Evolutionary conservation across 2,888 invertebrate species (phyloP), one percentile per base, ranked within the genome.

Genomic region (Aporophyla nigra): DNA sequence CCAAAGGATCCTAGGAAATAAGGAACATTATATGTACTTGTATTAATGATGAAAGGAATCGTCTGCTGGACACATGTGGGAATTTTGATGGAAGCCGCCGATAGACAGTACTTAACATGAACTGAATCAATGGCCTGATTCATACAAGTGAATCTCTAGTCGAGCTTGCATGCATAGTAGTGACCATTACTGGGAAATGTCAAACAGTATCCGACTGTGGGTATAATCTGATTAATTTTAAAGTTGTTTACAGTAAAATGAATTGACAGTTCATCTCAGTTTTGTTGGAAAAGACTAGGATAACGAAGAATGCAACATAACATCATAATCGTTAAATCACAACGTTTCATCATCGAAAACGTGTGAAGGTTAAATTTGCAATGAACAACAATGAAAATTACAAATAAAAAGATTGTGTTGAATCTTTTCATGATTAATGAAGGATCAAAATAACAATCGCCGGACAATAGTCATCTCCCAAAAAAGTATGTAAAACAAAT

Each of bases 401-500:
- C 19, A 6, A 21, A 68, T 54, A 71, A 84, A 71, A 66, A 71
- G 19, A 76, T 66, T 53, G 69, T 53, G 69, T 80, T 70, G 49
- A 59, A 40, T 4, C 67, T 61, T 59, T 65, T 77, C 59, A 71
- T 78, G 85, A 86, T 77, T 78, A 82, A 87, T 82, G 76, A 59
- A 16, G 40, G 53, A 78, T 77, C 85, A 84, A 84, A 82, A 78
- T 79, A 84, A 79, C 76, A 69, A 76, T 70, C 62, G 4, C 59
- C 27, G 68, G 62, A 83, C 59, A 83, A 86, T 65, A 75, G 70
- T 56, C 21, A 58, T 70, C 49, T 54, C 24, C 14, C 24, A 67
- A 90, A 91, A 90, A 92, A 91, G 84, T 62, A 86, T 92, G 90
- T 92, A 86, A 88, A 82, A 91, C 92, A 92, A 93, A 93, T 93